phyloP scores from a whole-genome alignment of 2,888 invertebrate species.

The Drosophila nr. medialis region DNA sequence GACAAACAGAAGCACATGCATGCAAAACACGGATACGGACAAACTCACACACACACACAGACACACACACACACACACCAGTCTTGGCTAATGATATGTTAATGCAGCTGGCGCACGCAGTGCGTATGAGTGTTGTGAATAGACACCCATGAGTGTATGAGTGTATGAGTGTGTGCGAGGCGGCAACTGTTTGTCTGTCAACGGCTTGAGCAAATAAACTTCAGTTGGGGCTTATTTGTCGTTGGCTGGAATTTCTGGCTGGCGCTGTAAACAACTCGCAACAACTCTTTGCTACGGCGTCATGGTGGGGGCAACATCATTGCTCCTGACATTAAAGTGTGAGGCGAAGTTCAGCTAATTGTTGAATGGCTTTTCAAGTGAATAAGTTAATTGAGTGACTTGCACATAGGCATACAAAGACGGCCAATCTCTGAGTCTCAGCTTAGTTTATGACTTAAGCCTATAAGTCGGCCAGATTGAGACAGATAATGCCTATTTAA shows the following conservation, averaged over 20 bases:
- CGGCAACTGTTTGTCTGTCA: constrained; percentile 74
- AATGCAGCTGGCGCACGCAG: constrained; percentile 75
- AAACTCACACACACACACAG: constrained; percentile 5
- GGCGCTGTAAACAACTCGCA: constrained; percentile 48
- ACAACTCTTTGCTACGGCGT: not conserved
- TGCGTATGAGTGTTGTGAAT: constrained; percentile 69
- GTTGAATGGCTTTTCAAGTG: constrained; percentile 45
- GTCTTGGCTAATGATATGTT: constrained; percentile 68
- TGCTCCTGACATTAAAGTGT: constrained; percentile 47
- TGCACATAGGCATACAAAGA: constrained; percentile 4
- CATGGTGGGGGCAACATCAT: constrained; percentile 1
- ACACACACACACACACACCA: too few species aligned
- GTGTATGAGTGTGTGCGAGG: constrained; percentile 21
- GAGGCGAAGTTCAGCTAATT: constrained; percentile 55
- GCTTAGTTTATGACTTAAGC: not conserved
- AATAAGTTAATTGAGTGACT: constrained; percentile 54
- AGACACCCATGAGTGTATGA: not conserved
- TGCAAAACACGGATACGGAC: constrained; percentile 31
- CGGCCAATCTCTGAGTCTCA: not conserved
- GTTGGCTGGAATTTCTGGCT: constrained; percentile 45
- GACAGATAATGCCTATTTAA: not conserved
- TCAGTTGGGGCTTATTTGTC: constrained; percentile 55
- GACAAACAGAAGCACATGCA: constrained; percentile 50
- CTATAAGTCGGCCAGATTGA: not conserved
- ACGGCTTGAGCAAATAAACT: constrained; percentile 76